Evolutionary conservation across 2,888 invertebrate species (phyloP).

Genomic region (Neoascia interrupta): DNA sequence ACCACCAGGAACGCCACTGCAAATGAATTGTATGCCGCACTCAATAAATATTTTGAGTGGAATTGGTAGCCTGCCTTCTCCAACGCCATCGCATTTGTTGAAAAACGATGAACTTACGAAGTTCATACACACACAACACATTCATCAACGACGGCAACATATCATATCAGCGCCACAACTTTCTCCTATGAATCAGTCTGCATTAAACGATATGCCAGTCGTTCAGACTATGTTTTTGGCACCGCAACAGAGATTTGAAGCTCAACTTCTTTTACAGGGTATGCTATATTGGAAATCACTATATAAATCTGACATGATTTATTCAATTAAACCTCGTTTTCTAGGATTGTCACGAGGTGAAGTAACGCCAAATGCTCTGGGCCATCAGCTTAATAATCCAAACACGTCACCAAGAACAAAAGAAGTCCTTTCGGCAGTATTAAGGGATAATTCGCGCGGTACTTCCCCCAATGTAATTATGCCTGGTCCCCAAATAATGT

Average conservation of each 20-base stretch:
- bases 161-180: conserved; percentile 58
- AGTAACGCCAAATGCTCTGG: conserved; percentile 86
- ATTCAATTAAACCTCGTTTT: conserved; percentile 51
- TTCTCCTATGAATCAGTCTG: conserved; percentile 49
- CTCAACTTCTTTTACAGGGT: conserved; percentile 89
- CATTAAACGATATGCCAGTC: conserved; percentile 36
- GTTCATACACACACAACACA: conserved; percentile 65
- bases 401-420: conserved; percentile 71
- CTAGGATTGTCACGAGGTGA: conserved; percentile 88
- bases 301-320: not conserved
- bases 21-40: conserved; percentile 40
- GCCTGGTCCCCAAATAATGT: conserved; percentile 59
- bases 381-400: conserved; percentile 87
- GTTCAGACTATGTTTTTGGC: conserved; percentile 69
- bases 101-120: conserved; percentile 72
- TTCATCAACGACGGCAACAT: conserved; percentile 69
- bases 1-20: conserved; percentile 59
- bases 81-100: conserved; percentile 39
- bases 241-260: conserved; percentile 80
- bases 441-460: conserved; percentile 72
- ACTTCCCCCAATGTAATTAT: conserved; percentile 62
- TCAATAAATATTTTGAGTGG: conserved; percentile 46
- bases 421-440: conserved; percentile 73
- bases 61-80: conserved; percentile 36
- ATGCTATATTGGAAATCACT: conserved; percentile 51